Evolutionary conservation across 2,113 vertebrate genomes (phyloP).

Genomic region (Phaethornis superciliosus): DNA sequence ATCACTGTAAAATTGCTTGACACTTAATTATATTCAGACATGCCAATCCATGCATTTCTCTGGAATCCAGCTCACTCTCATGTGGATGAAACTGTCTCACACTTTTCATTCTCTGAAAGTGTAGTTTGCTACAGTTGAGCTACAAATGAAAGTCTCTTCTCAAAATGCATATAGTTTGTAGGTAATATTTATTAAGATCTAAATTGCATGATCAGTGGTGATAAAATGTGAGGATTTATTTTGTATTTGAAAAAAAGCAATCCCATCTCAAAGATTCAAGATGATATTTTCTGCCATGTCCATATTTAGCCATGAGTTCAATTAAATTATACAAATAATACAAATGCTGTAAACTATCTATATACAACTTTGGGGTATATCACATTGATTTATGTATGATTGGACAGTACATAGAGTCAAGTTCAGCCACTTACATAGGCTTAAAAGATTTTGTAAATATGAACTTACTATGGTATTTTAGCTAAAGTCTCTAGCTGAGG

Average conservation of each 20-base stretch:
- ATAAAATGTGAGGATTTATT: not conserved
- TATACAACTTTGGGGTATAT: not conserved
- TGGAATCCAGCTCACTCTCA: not conserved
- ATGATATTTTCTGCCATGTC: not conserved
- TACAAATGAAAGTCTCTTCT: not conserved
- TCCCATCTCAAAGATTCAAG: not conserved
- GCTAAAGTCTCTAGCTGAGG: not conserved
- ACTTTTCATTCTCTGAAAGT: constrained; percentile 9
- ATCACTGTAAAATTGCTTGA: constrained; percentile 31
- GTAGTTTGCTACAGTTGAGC: not conserved
- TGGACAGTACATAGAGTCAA: not conserved
- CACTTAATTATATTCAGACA: constrained; percentile 3
- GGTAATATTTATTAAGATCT: not conserved
- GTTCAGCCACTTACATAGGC: not conserved
- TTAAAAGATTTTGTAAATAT: not conserved
- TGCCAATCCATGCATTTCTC: constrained; percentile 17
- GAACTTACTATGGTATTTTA: not conserved
- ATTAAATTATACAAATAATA: not conserved
- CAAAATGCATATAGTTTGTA: not conserved
- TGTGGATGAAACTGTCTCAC: not conserved
- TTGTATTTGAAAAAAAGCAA: not conserved
- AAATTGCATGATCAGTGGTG: not conserved
- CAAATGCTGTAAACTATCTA: no score
- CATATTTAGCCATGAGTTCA: not conserved
- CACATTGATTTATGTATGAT: not conserved